Percentiles rank a stretch among this genome's conserved stretches.
Conservation (phyloP, 2,113 vertebrate genomes). For the Sterna hirundo region DNA sequence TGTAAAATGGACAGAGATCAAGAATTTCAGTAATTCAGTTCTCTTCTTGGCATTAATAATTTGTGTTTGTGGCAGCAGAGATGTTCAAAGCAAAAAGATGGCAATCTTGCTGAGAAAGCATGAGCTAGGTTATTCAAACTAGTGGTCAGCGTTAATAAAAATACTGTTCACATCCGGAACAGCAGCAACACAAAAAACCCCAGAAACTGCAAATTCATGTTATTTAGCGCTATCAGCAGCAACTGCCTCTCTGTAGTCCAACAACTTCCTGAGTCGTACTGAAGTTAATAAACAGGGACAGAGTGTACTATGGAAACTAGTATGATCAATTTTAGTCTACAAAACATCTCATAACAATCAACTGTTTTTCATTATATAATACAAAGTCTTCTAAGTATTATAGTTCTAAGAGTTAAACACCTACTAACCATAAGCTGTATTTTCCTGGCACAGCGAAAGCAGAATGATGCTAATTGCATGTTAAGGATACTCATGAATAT, state of each 20-base stretch:
- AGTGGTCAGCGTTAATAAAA: background rate
- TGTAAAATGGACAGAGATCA: constrained; percentile 17
- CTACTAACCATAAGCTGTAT: background rate
- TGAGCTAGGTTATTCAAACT: background rate
- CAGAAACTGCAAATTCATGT: background rate
- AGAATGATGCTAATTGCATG: constrained; percentile 6
- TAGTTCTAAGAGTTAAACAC: background rate
- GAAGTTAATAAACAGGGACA: background rate
- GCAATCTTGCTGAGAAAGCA: background rate
- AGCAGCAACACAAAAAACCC: background rate
- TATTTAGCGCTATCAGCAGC: background rate
- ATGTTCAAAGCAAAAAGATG: background rate
- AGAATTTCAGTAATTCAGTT: constrained; percentile 16
- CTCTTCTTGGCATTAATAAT: background rate
- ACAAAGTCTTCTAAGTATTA: background rate
- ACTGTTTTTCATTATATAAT: background rate
- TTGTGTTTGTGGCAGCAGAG: constrained; percentile 2
- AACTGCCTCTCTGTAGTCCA: background rate
- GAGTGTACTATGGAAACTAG: background rate
- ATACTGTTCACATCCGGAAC: background rate
- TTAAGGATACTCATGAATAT: background rate
- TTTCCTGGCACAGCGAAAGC: background rate
- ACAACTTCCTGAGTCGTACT: background rate
- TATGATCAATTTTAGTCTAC: background rate
- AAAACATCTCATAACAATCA: background rate